phyloP scores from a whole-genome alignment of 2,888 invertebrate species.

The Mellilla xanthometata region DNA sequence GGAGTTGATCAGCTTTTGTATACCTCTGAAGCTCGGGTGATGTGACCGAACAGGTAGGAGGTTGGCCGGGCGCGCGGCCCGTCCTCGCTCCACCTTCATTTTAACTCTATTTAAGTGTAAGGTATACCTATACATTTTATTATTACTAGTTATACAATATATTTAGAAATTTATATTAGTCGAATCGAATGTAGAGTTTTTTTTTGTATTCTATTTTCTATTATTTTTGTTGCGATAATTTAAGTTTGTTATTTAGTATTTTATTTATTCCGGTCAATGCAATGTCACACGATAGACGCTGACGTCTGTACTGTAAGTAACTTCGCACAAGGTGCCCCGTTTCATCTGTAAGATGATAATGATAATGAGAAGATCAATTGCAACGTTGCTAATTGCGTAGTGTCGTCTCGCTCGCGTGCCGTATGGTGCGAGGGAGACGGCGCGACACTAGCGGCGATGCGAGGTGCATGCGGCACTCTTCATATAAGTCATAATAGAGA shows the following conservation, averaged over 20 bases:
- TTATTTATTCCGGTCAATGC: slow-evolving; percentile 57
- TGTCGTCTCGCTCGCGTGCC: too few relatives aligned
- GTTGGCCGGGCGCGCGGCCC: slow-evolving; percentile 11
- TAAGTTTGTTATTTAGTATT: slow-evolving; percentile 81
- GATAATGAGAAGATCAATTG: too few relatives aligned
- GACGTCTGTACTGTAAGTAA: slow-evolving; percentile 5
- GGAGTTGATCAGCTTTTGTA: too few relatives aligned
- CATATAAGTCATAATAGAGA: too few relatives aligned
- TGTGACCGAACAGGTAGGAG: too few relatives aligned
- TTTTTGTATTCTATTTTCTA: slow-evolving; percentile 38
- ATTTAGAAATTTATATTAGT: slow-evolving; percentile 64
- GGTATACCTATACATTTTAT: slow-evolving; percentile 43
- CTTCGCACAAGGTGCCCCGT: slow-evolving; percentile 3
- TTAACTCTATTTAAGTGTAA: slow-evolving; percentile 58
- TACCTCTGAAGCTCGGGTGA: too few relatives aligned
- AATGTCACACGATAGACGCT: slow-evolving; percentile 33
- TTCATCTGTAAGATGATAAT: too few relatives aligned
- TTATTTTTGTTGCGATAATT: slow-evolving; percentile 70
- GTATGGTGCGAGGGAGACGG: neutral
- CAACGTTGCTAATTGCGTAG: too few relatives aligned
- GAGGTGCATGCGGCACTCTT: neutral
- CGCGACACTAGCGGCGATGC: too few relatives aligned
- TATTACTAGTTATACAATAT: slow-evolving; percentile 48
- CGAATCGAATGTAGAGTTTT: slow-evolving; percentile 59
- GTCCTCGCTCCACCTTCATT: slow-evolving; percentile 37